phyloP scores from a whole-genome alignment of 2,797 vertebrate genomes.

The Protosalanx chinensis region DNA sequence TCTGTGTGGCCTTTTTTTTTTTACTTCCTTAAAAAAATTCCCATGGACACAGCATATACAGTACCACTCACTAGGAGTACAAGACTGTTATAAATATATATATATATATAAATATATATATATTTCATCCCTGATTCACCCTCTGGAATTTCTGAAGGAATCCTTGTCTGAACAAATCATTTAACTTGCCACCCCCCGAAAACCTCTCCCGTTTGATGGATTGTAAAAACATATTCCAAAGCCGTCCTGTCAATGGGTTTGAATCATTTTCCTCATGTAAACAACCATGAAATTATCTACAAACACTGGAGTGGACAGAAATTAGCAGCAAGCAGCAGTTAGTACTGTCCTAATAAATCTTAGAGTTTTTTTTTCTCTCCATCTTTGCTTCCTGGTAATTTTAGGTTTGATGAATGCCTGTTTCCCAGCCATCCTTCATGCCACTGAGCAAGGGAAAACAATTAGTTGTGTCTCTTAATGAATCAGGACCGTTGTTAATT shows the following conservation, averaged over 20 bases:
- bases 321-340: conserved; percentile 22
- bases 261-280: conserved; percentile 37
- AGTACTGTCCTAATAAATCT: conserved; percentile 25
- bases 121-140: too few relatives aligned
- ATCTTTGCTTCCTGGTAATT: conserved; percentile 38
- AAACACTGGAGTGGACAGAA: conserved; percentile 20
- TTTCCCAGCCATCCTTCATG: conserved; percentile 39
- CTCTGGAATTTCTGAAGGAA: too few relatives aligned
- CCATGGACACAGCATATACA: conserved; percentile 13
- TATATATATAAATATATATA: conserved; percentile 21
- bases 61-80: conserved; percentile 12
- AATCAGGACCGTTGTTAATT: conserved; percentile 47
- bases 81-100: conserved; percentile 16
- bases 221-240: conserved; percentile 1
- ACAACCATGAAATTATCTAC: conserved; percentile 34
- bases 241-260: conserved; percentile 20
- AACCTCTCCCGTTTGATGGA: not conserved
- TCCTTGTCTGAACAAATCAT: not conserved
- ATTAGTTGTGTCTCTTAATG: conserved; percentile 53
- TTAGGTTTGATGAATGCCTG: conserved; percentile 44
- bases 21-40: conserved; percentile 21
- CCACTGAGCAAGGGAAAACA: conserved; percentile 41
- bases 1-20: conserved; percentile 32
- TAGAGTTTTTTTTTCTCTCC: not conserved
- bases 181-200: conserved; percentile 4